Percentiles rank a stretch among this genome's conserved stretches.
Evolutionary conservation across 2,888 invertebrate species (phyloP).

Genomic region (Temnothorax ravouxi): DNA sequence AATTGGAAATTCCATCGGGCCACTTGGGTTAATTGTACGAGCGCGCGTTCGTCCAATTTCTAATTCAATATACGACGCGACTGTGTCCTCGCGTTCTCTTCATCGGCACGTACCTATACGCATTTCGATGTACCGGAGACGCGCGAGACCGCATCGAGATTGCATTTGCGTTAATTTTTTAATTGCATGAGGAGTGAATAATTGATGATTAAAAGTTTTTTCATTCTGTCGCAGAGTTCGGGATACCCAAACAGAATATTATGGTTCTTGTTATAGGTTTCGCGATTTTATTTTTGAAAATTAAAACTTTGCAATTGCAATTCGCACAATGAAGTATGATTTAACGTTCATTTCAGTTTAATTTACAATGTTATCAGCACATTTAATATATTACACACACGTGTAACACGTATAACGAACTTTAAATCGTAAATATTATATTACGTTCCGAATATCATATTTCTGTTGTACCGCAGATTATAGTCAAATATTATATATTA

Average conservation of each 20-base stretch:
- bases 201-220: constrained; percentile 25
- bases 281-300: neutral
- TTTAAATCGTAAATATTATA: constrained; percentile 16
- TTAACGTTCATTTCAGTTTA: constrained; percentile 5
- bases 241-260: neutral
- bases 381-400: neutral
- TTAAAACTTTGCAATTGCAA: neutral
- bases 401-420: neutral
- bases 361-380: neutral
- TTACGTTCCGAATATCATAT: constrained; percentile 11
- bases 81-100: constrained; percentile 15
- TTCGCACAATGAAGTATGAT: neutral
- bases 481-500: constrained; percentile 21
- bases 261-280: neutral
- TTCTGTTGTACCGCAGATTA: neutral
- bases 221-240: neutral
- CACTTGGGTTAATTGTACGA: constrained; percentile 52
- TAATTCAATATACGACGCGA: constrained; percentile 42
- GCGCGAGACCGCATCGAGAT: neutral
- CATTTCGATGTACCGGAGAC: neutral
- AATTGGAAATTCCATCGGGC: constrained; percentile 47
- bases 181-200: constrained; percentile 2
- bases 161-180: neutral
- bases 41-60: constrained; percentile 46
- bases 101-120: neutral